Base-by-base conservation (phyloP, 2,797 vertebrate genomes). In the Mustela erminea region DNA sequence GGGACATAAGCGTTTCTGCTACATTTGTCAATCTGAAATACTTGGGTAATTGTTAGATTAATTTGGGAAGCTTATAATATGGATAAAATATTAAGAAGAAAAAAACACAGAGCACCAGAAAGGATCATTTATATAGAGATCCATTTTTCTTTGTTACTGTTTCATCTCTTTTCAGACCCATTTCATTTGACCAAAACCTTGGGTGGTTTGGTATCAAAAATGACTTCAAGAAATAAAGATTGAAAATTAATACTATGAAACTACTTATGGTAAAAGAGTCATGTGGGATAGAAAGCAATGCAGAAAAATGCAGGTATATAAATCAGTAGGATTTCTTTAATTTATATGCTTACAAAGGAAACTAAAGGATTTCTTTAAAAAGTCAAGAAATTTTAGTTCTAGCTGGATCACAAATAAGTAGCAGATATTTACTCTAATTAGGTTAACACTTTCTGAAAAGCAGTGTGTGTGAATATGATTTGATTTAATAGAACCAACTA, bases 361-460 rank as follows among this genome's bases (percentile, higher is more conserved):
- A 80, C 49, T 66, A 86, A 94, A 85, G n/a, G 3, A 38, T 75
- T 85, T 91, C 46, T 78, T 90, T 85, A 27, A 91, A 95, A 86
- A 64, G 14, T 74, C 52, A 97, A 85, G 56, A 93, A 86, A 5
- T 80, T 60, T 95, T 94, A 35, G 32, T 68, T 87, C 54, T 83
- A 86, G 21, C 41, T 15, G 41, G 43, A 43, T 96, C 25, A 83
- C 92, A 96, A 96, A 68, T 68, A 95, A 86, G 27, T 46, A 83
- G 46, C 38, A 95, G 27, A 32, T 70, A 94, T 97, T 96, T 88
- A 94, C 72, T 91, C 94, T 85, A 77, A 95, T 91, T 84, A 93
- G 89, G 68, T 49, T 49, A 93, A 86, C 21, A 87, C n/a, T 74
- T 95, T 74, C 66, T 90, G 75, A 78, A 95, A 97, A 90, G 10